phyloP scores from a whole-genome alignment of 2,888 invertebrate species.

The Ormyrus nitidulus region DNA sequence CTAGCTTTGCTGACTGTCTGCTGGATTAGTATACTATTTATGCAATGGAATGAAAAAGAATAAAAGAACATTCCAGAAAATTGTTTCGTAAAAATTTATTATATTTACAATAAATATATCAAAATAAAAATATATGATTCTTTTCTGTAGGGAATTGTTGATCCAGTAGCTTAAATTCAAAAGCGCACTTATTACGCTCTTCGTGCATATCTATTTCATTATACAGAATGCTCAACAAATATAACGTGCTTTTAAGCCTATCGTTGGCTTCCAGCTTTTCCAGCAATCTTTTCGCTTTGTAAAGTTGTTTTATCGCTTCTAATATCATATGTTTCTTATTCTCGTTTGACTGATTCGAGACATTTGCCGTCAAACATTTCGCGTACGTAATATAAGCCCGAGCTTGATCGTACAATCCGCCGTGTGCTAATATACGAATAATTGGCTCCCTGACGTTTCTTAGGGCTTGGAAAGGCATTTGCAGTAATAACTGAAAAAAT shows the following conservation, averaged over 20 bases:
- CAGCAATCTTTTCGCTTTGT: slow-evolving; percentile 83
- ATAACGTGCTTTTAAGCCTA: slow-evolving; percentile 84
- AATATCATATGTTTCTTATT: slow-evolving; percentile 77
- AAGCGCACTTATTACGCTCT: slow-evolving; percentile 88
- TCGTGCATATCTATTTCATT: slow-evolving; percentile 83
- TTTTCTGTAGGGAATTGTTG: slow-evolving; percentile 82
- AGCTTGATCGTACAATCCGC: slow-evolving; percentile 88
- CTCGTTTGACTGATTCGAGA: slow-evolving; percentile 75
- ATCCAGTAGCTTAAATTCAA: slow-evolving; percentile 87
- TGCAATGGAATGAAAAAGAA: too few species aligned
- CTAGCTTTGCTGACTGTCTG: too few species aligned
- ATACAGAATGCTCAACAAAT: slow-evolving; percentile 81
- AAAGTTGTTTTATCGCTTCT: slow-evolving; percentile 80
- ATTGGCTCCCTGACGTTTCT: slow-evolving; percentile 83
- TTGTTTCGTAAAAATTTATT: slow-evolving; percentile 35
- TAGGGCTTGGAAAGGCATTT: slow-evolving; percentile 86
- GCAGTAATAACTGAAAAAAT: slow-evolving; percentile 81
- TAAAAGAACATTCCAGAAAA: too few species aligned
- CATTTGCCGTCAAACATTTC: slow-evolving; percentile 86
- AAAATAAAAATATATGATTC: slow-evolving; percentile 63
- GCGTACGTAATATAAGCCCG: slow-evolving; percentile 86
- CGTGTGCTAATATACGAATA: slow-evolving; percentile 86
- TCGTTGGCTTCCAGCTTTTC: slow-evolving; percentile 86
- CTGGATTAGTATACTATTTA: too few species aligned
- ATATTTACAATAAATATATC: slow-evolving; percentile 20